Base-by-base conservation (phyloP, 2,113 vertebrate species). In the Garra rufa region DNA sequence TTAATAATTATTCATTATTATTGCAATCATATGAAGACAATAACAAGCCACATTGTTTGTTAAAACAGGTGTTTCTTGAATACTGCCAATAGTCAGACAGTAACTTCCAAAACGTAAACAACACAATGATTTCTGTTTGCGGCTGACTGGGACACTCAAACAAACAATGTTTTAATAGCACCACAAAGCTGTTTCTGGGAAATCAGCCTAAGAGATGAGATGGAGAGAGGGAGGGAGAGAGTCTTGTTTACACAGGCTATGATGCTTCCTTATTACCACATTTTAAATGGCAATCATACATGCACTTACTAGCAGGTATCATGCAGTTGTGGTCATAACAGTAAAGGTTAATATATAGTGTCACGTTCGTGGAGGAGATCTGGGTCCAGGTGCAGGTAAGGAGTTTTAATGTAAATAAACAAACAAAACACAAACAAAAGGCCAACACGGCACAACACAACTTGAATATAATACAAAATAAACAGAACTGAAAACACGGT, bases 201-300 rank as follows among this genome's bases (percentile, higher is more conserved):
- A 44, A 71, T 8, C 21, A 44, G n/a, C 41, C 21, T 44, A 26
- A 2, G 24, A 63, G 4, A 63, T 26, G 69, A 26, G 41, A 7
- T 24, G 21, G 21, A 71, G 19, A 67, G 15, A 38, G 17, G 17
- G 30, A 38, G 30, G 65, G 4, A 21, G 8, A 13, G 4, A 70
- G 67, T 21, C 21, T n/a, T 57, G 21, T 41, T 70, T 41, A 70
- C 34, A 41, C 4, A 41, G 34, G 65, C 17, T 9, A 9, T 55
- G 7, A 55, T 69, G 30, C 65, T 69, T 69, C 17, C 65, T 69
- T 69, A 41, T 69, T 70, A 34, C 9, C 34, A 70, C 38, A 69
- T 21, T 41, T 41, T 41, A n/a, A 21, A 41, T 41, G 17, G 10
- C 30, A 38, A 9, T 69, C 17, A 69, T 70, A 38, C 11, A 21